Conservation (phyloP, 1,140 invertebrate species). For the Lordiphosa stackelbergi region DNA sequence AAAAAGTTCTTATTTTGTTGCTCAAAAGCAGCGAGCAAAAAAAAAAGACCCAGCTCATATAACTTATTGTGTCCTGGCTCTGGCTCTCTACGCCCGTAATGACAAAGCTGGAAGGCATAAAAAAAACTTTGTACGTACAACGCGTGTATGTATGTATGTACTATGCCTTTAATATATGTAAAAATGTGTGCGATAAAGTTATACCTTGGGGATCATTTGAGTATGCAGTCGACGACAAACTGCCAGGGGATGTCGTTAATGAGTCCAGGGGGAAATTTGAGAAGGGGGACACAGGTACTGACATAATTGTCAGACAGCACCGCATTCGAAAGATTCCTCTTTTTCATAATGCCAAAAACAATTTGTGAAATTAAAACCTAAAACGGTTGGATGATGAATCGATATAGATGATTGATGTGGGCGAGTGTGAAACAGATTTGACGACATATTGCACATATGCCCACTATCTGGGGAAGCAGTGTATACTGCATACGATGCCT, state of each 20-base stretch:
- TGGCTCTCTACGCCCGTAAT: slow-evolving; percentile 38
- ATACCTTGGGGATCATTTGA: slow-evolving; percentile 54
- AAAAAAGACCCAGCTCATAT: slow-evolving; percentile 7
- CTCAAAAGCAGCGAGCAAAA: slow-evolving; percentile 29
- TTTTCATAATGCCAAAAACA: slow-evolving; percentile 27
- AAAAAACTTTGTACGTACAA: slow-evolving; percentile 34
- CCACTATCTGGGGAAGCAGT: too few relatives aligned
- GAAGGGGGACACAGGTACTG: neutral
- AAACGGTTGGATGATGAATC: slow-evolving; percentile 52
- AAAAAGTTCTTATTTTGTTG: slow-evolving; percentile 42
- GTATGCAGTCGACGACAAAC: slow-evolving; percentile 30
- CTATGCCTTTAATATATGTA: slow-evolving; percentile 17
- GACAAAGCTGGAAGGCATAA: slow-evolving; percentile 56
- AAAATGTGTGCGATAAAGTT: slow-evolving; percentile 35
- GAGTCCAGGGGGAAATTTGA: slow-evolving; percentile 31
- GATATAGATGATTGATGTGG: slow-evolving; percentile 37
- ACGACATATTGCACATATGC: neutral
- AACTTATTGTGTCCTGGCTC: slow-evolving; percentile 37
- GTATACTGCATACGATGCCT: too few relatives aligned
- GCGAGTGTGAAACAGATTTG: neutral
- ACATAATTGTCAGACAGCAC: slow-evolving; percentile 18
- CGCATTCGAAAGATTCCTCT: slow-evolving; percentile 10
- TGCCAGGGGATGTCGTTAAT: slow-evolving; percentile 43
- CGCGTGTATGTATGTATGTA: slow-evolving; percentile 22
- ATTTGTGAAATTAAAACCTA: slow-evolving; percentile 54